A percentile compares a stretch with the other conserved stretches of the same genome.
These are phyloP conservation scores for Athripsodes cinereus DNA, from an alignment of 2,888 invertebrate species.

Conservation along the genomic window DNA sequence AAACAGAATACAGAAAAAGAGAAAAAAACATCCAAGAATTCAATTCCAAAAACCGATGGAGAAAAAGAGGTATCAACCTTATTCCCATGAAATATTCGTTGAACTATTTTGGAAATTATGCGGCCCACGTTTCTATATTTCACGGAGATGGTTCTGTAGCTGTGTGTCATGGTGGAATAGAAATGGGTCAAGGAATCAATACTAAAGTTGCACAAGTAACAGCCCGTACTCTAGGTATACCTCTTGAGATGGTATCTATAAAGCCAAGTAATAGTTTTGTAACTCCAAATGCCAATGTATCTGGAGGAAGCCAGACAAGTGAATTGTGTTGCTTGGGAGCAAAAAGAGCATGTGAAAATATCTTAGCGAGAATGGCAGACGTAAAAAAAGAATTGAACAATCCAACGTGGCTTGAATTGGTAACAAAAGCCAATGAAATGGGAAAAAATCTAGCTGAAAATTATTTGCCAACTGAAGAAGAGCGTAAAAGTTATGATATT, in stretches of 20 bases:
- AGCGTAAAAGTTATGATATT: slow-evolving; percentile 42
- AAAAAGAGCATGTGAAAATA: slow-evolving; percentile 46
- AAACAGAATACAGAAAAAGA: slow-evolving; percentile 51
- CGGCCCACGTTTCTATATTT: slow-evolving; percentile 58
- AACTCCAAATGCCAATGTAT: slow-evolving; percentile 59
- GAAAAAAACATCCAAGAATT: slow-evolving; percentile 47
- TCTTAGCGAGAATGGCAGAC: slow-evolving; percentile 43
- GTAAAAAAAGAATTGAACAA: slow-evolving; percentile 38
- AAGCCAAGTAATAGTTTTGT: slow-evolving; percentile 58
- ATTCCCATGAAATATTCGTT: slow-evolving; percentile 61
- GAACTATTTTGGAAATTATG: slow-evolving; percentile 46
- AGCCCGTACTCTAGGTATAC: slow-evolving; percentile 60
- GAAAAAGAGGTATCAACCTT: slow-evolving; percentile 59
- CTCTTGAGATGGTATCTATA: slow-evolving; percentile 58
- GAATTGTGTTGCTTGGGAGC: slow-evolving; percentile 59
- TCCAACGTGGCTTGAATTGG: slow-evolving; percentile 48
- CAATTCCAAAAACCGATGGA: slow-evolving; percentile 67
- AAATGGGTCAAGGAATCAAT: slow-evolving; percentile 73
- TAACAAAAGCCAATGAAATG: slow-evolving; percentile 44
- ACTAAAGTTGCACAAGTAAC: slow-evolving; percentile 68
- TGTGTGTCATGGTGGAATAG: slow-evolving; percentile 62
- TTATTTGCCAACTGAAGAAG: slow-evolving; percentile 39
- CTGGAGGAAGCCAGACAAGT: slow-evolving; percentile 67
- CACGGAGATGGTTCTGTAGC: slow-evolving; percentile 61
- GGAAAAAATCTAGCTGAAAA: slow-evolving; percentile 51